Conservation (phyloP, 2,113 vertebrate species). For the Balaeniceps rex region DNA sequence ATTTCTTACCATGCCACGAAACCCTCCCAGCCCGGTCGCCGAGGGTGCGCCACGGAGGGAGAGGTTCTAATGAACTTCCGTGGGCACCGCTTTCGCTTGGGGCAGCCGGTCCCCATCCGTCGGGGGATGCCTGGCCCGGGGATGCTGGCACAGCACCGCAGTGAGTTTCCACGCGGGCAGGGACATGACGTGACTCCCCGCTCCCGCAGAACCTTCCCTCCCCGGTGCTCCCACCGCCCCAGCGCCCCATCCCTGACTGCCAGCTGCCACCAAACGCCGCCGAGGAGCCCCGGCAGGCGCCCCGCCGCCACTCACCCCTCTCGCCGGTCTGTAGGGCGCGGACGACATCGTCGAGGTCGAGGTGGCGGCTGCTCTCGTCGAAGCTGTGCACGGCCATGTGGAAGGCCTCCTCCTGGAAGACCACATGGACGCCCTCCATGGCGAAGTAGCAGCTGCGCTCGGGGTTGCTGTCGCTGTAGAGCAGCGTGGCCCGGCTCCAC, state of each 20-base stretch:
- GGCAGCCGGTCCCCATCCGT: too few relatives aligned
- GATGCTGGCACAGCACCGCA: neutral
- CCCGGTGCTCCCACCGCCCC: neutral
- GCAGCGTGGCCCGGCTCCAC: slow-evolving; percentile 85
- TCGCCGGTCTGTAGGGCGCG: slow-evolving; percentile 77
- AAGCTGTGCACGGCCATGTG: slow-evolving; percentile 71
- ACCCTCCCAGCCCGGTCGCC: accelerated
- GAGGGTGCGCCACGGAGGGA: accelerated
- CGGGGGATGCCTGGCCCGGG: neutral
- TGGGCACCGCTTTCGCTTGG: accelerated
- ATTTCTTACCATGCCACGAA: neutral
- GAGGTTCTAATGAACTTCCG: neutral
- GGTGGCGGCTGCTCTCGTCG: slow-evolving; percentile 67
- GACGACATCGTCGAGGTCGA: slow-evolving; percentile 83
- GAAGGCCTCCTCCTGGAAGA: slow-evolving; percentile 76
- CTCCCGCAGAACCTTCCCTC: neutral
- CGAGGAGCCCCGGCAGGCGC: neutral
- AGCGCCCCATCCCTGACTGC: neutral
- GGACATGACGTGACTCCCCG: accelerated
- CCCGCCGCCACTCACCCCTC: slow-evolving; percentile 65
- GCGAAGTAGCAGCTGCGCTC: slow-evolving; percentile 94
- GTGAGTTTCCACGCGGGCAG: accelerated
- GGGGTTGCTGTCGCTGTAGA: slow-evolving; percentile 89
- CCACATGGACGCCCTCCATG: slow-evolving; percentile 85
- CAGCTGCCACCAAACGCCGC: accelerated